Evolutionary conservation across 2,113 vertebrate genomes (phyloP), one percentile per base, ranked within the genome.

Genomic region (Collichthys lucidus): DNA sequence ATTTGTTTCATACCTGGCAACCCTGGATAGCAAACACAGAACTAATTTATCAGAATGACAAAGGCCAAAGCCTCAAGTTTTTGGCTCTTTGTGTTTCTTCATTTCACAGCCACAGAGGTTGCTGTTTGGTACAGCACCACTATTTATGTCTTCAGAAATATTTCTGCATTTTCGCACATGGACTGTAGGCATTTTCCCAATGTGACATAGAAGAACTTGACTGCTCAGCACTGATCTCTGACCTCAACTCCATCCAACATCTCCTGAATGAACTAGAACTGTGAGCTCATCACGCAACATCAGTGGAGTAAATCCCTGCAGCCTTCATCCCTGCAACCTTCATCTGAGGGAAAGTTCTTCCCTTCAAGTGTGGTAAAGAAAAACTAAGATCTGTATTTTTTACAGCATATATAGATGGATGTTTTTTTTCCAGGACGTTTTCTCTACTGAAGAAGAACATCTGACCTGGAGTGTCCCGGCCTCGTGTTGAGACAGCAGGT

Each of bases 401-500:
- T 29, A 55, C 29, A 57, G 16, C 22, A 57, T 5, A 46, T 20
- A 26, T 20, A 55, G 42, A 35, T 42, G 52, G 52, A 29, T 14
- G 3, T 53, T 47, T 53, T 67, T 55, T 55, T 66, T 26, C 50
- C 77, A 68, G 53, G 42, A 50, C 0, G 0, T 67, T 75, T 82
- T 17, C 17, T 77, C 61, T 44, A 19, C 63, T 73, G 72, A 68
- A 68, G 50, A 63, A 63, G 26, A 77, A 55, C 56, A 55, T 77
- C 26, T 80, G 78, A 80, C 63, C 82, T 26, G 24, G 44, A 79
- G 57, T 60, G 50, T 79, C 56, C n/a, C 0, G 0, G 59, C 31
- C 55, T 69, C 22, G 20, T 29, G 22, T n/a, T 29, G 24, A 85
- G 61, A 79, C 73, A 62, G 65, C 53, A 49, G 76, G 67, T 80